Percentiles rank a stretch among this genome's conserved stretches.
Conservation (phyloP, 2,888 invertebrate genomes). For the Pasiphila rectangulata region DNA sequence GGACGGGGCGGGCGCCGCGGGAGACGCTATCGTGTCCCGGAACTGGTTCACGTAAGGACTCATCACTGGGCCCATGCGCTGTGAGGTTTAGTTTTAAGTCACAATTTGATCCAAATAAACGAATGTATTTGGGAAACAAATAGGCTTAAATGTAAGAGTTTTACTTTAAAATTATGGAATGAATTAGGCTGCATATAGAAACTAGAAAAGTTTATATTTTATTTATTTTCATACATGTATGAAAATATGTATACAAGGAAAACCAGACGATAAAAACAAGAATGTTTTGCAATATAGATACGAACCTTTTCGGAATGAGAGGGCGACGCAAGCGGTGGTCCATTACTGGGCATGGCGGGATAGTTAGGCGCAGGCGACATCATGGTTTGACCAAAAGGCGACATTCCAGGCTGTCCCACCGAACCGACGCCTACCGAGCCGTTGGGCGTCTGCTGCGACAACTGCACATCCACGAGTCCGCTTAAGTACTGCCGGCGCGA, state of each 20-base stretch:
- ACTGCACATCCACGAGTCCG: slow-evolving; percentile 39
- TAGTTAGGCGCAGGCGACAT: slow-evolving; percentile 82
- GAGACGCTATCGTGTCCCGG: slow-evolving; percentile 64
- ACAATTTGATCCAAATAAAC: too few relatives aligned
- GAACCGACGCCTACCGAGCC: slow-evolving; percentile 73
- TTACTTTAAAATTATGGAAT: too few relatives aligned
- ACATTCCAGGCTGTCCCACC: slow-evolving; percentile 84
- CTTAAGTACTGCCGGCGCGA: slow-evolving; percentile 25
- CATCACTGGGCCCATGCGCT: slow-evolving; percentile 67
- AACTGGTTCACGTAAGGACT: slow-evolving; percentile 80
- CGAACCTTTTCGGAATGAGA: slow-evolving; percentile 70
- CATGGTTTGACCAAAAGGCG: slow-evolving; percentile 85
- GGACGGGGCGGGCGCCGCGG: slow-evolving; percentile 47
- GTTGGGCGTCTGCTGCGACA: slow-evolving; percentile 78
- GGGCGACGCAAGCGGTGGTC: slow-evolving; percentile 79
- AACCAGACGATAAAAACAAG: neutral
- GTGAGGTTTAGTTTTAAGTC: slow-evolving; percentile 33
- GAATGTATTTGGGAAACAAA: too few relatives aligned
- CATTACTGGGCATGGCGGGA: slow-evolving; percentile 82
- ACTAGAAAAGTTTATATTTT: too few relatives aligned
- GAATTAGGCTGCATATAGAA: too few relatives aligned
- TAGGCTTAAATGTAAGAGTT: too few relatives aligned
- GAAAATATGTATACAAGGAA: neutral
- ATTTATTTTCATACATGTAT: too few relatives aligned
- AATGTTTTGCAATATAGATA: neutral